A percentile compares a stretch with the other conserved stretches of the same genome.
Evolutionary conservation across 2,888 invertebrate genomes (phyloP).

Genomic region (Acronicta alni): DNA sequence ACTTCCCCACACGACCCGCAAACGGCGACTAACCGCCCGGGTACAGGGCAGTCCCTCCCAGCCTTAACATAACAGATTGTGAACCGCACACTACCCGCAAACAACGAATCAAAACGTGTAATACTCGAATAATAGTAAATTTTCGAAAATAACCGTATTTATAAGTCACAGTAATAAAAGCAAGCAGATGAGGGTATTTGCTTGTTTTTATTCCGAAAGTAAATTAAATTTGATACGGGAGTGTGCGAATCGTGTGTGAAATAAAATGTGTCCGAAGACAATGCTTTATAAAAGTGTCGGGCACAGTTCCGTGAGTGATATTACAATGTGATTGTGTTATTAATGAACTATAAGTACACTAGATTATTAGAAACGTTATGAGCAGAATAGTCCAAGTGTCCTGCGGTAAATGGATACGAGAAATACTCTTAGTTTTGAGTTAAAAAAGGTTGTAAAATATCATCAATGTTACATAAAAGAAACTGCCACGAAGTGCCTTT

Average conservation of each 20-base stretch:
- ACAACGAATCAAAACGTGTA: slow-evolving; percentile 41
- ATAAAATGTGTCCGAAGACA: slow-evolving; percentile 81
- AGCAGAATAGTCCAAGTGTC: slow-evolving; percentile 54
- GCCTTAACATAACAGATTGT: slow-evolving; percentile 66
- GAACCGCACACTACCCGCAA: slow-evolving; percentile 62
- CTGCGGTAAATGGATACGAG: slow-evolving; percentile 64
- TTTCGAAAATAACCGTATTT: slow-evolving; percentile 31
- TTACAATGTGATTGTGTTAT: slow-evolving; percentile 87
- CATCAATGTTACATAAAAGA: slow-evolving; percentile 73
- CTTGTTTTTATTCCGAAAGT: slow-evolving; percentile 76
- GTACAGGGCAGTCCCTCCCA: slow-evolving; percentile 54
- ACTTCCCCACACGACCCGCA: slow-evolving; percentile 44
- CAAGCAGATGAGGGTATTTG: slow-evolving; percentile 73
- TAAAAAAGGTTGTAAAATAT: slow-evolving; percentile 79
- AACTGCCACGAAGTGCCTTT: slow-evolving; percentile 89
- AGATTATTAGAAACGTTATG: slow-evolving; percentile 74
- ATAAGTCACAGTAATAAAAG: slow-evolving; percentile 65
- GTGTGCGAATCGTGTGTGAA: slow-evolving; percentile 73
- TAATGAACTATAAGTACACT: slow-evolving; percentile 84
- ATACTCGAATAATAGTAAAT: slow-evolving; percentile 59
- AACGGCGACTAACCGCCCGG: slow-evolving; percentile 31
- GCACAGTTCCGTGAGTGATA: slow-evolving; percentile 85
- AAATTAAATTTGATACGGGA: slow-evolving; percentile 69
- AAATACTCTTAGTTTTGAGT: slow-evolving; percentile 80
- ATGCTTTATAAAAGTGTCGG: slow-evolving; percentile 73